Base-by-base conservation (phyloP, 2,888 invertebrate species). In the Cetonia aurata region DNA sequence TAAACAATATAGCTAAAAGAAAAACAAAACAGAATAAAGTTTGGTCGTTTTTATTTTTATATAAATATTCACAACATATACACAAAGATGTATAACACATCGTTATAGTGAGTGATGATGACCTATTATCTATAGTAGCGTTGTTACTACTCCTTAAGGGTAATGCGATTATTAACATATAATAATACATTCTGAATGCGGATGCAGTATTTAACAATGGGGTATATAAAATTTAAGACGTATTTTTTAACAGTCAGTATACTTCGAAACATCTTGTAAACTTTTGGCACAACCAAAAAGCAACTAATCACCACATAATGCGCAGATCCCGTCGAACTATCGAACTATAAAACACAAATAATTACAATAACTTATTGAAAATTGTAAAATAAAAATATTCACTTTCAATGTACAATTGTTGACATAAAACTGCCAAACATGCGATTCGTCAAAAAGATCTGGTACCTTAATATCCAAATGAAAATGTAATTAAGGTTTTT, bases 221-320 rank as follows among this genome's bases (percentile, higher is more conserved):
- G 12, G 50, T 17, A 65, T 65, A 65, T 65, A 65, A 50, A 65
- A 65, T 52, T 65, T 65, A 65, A 50, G 15, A 41, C 37, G 17
- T 6, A 37, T 52, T 65, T 60, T 50, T 65, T 65, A 65, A 65
- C 62, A 65, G 48, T 65, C 62, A 19, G 48, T 65, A 65, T 65
- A 65, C 41, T 33, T 15, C 12, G 50, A 65, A 50, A 17, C 33
- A n/a, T 17, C 17, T 37, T 10, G 37, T 41, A 33, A 13, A 50
- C 10, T 17, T 19, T 50, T 48, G 17, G 62, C 37, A 37, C 37
- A 37, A 62, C 62, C 52, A 50, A 50, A 17, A 41, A 37, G 33
- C 12, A 31, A 37, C 31, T 8, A 44, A 31, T 25, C 37, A 37
- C 17, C 48, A 48, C 37, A 41, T 44, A 50, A 48, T 50, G 42